Base-by-base conservation (phyloP, 92 coral and sea anemone species). In the Zoanthus gigantus region DNA sequence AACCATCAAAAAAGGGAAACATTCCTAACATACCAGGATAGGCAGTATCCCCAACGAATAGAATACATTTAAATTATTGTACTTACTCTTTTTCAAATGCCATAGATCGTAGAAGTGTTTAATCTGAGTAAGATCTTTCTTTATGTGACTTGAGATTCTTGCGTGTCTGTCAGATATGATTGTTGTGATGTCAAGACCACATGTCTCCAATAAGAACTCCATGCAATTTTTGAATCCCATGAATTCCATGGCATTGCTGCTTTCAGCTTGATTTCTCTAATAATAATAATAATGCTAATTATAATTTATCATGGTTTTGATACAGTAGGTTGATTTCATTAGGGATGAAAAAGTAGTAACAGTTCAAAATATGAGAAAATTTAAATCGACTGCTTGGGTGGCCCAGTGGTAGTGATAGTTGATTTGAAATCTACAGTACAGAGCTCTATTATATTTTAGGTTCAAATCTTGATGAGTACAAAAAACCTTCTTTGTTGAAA, bases 161-260 rank as follows among this genome's bases (percentile, higher is more conserved):
- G 68, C 47, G 31, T 87, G 90, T 42, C 90, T 32, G 63, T 79
- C 90, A 34, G 90, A 87, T 3, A 87, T 60, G 15, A 87, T 79
- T 44, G 79, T 87, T 30, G 77, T 87, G 42, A 87, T 77, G 1
- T 57, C 47, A 28, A 87, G 65, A 34, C 78, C 50, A 37, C 37
- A 44, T 16, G 87, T 68, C 65, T 32, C 86, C 3, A 87, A 18
- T 32, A 79, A 5, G 58, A 60, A 87, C 13, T 79, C 90, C 87
- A 87, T 87, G 66, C 90, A 87, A 0, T 77, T 77, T 23, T 78
- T 42, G 54, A 87, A 87, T 1, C 90, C 90, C 37, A 87, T 10
- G 63, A 63, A 87, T 78, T 87, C 87, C 90, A 87, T 87, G 6
- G 77, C 90, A 68, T 60, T 78, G 71, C 87, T 87, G 78, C 86